Evolutionary conservation across 2,113 vertebrate genomes (phyloP), one percentile per base, ranked within the genome.

Genomic region (Acrocephalus arundinaceus): DNA sequence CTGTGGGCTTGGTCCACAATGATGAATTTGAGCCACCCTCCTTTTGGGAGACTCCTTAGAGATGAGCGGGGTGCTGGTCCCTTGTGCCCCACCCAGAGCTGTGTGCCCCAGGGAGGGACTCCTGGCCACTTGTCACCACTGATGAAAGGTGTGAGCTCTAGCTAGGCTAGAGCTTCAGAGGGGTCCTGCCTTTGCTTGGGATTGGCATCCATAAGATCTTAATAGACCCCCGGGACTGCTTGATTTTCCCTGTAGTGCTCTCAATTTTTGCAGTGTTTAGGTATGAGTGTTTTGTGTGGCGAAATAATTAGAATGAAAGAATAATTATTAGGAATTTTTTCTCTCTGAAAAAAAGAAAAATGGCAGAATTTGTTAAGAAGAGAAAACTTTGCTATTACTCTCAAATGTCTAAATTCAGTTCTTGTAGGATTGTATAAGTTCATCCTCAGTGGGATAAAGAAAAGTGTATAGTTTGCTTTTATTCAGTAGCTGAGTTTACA

Each of bases 111-210:
- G 30, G 48, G 58, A 61, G 15, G 24, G 37, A 22, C 43, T 84
- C 13, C 5, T 3, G 71, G 52, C 15, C 37, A 18, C 24, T 25
- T 28, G 7, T 30, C 8, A 6, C 10, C 3, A 1, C 2, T 27
- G 27, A 7, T 81, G 61, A 31, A 77, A 90, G 48, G 24, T 68
- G 31, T n/a, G 51, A 76, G 39, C 55, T 54, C 46, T 33, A 58
- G 13, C 46, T 72, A 15, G 57, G 48, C 7, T 39, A 39, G 37
- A 39, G 11, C 61, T 68, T 82, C 41, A 31, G 23, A 68, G 31
- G 3, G 24, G 17, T 33, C 23, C 14, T 58, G 19, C 45, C 39
- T 87, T 71, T 57, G 21, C 30, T 75, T 72, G 45, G 39, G 11
- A 25, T 4, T 87, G 48, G 28, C 57, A 67, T 48, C 30, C 51